A percentile compares a stretch with the other conserved stretches of the same genome.
phyloP scores from a whole-genome alignment of 2,113 vertebrate species.

The Motacilla alba region DNA sequence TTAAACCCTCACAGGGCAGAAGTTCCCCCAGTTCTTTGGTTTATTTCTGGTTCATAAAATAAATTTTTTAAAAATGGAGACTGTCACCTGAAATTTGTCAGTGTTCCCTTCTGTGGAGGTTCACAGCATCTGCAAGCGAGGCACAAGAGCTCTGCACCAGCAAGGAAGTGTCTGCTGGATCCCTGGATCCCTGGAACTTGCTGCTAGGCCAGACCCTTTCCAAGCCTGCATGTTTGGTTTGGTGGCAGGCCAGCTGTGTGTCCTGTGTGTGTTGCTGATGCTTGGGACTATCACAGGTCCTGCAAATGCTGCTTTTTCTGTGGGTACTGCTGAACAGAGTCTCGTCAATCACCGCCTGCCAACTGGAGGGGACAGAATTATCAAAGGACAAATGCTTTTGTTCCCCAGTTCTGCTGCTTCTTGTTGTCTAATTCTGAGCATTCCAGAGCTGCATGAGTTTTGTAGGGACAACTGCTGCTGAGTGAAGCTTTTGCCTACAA shows the following conservation, averaged over 20 bases:
- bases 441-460: not conserved
- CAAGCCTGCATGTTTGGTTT: not conserved
- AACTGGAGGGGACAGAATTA: not conserved
- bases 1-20: not conserved
- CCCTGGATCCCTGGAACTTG: not conserved
- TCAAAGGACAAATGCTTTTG: not conserved
- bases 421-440: not conserved
- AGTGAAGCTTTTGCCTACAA: not conserved
- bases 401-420: not conserved
- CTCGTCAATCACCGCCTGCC: not conserved
- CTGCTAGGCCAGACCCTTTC: not conserved
- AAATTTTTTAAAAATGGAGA: fast-evolving
- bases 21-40: not conserved
- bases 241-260: not conserved
- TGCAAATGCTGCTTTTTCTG: not conserved
- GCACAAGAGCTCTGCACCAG: fast-evolving
- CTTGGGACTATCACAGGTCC: not conserved
- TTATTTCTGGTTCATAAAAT: not conserved
- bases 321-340: not conserved
- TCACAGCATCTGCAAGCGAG: not conserved
- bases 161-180: not conserved
- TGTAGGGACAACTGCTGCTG: not conserved
- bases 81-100: not conserved
- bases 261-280: not conserved
- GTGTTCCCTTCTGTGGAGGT: not conserved